Base-by-base conservation (phyloP, 2,888 invertebrate genomes). In the Ophraella communa region DNA sequence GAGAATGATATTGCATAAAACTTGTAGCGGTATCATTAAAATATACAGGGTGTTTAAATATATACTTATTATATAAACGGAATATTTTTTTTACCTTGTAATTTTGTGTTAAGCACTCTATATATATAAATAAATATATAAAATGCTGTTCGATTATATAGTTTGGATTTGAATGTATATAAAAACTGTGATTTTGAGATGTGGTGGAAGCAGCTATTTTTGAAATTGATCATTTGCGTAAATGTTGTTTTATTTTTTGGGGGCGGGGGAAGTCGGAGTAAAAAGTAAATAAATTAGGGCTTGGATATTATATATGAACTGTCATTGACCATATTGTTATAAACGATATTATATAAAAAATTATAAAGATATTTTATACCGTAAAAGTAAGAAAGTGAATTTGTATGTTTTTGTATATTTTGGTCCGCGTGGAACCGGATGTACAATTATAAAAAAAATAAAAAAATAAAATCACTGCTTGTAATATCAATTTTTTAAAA, bases 261-360 rank as follows among this genome's bases (percentile, higher is more conserved):
- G n/a, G n/a, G n/a, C n/a, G n/a, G n/a, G n/a, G n/a, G n/a, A n/a
- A n/a, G n/a, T n/a, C n/a, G n/a, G n/a, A n/a, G n/a, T n/a, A n/a
- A n/a, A n/a, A n/a, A n/a, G n/a, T n/a, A n/a, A n/a, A n/a, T n/a
- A 59, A 51, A 24, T 27, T 51, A 44, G 30, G 18, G 60, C 60
- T 60, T 60, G 42, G 44, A 35, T 47, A 59, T 60, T 60, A 42
- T 60, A 53, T 53, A 60, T 27, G 59, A 59, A 66, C 62, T 66
- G 60, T 66, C 64, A 69, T 62, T 65, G 69, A 69, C 66, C 66
- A 66, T n/a, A n/a, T 65, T 69, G 69, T 66, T 69, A 62, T n/a
- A n/a, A n/a, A n/a, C 57, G 47, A 62, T 62, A 61, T 62, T 68
- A 65, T 66, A 64, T 33, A 59, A 65, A 64, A 63, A 53, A 49